Conservation (phyloP, 2,888 invertebrate species). For the Drosophila percnosoma region DNA sequence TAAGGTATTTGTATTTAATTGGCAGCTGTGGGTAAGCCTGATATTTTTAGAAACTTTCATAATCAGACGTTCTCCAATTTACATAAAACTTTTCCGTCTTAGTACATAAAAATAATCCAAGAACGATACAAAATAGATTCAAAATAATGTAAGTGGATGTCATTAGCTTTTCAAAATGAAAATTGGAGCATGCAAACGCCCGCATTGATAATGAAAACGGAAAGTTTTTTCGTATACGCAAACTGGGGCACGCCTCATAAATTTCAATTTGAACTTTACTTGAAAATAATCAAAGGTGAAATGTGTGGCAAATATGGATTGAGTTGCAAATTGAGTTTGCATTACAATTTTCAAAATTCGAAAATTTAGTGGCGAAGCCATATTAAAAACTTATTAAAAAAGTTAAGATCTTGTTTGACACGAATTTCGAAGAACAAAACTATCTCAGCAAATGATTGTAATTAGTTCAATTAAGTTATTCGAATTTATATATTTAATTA, state of each 20-base stretch:
- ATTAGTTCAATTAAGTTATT: background rate
- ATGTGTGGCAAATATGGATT: background rate
- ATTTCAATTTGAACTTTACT: background rate
- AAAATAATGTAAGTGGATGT: background rate
- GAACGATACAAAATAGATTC: background rate
- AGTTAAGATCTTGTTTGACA: background rate
- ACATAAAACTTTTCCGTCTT: background rate
- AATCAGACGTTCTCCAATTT: background rate
- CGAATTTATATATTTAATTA: background rate
- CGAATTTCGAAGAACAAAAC: background rate
- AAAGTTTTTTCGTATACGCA: background rate
- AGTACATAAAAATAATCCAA: background rate
- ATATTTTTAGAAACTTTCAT: background rate
- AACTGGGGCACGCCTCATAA: background rate
- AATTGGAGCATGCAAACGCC: background rate
- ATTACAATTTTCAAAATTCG: background rate
- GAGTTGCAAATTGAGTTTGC: background rate
- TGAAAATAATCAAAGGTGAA: background rate
- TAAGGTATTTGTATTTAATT: background rate
- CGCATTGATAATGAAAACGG: background rate
- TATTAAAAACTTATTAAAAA: background rate
- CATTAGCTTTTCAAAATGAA: background rate
- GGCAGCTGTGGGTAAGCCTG: background rate
- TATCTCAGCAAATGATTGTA: background rate
- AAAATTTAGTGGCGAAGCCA: background rate